phyloP scores from a whole-genome alignment of 2,113 vertebrate genomes.

The Ageneiosus marmoratus region DNA sequence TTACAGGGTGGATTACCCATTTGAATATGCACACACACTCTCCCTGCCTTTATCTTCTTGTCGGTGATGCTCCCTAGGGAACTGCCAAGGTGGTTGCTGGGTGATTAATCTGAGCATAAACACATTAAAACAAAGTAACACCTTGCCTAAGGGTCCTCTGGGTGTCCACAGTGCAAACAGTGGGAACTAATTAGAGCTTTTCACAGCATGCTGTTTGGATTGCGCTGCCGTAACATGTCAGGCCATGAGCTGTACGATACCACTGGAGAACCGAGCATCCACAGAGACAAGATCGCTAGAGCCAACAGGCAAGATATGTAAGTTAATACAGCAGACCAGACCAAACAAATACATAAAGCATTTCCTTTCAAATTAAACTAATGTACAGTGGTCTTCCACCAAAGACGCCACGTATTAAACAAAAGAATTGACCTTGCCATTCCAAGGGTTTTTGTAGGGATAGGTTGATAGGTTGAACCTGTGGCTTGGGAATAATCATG shows the following conservation, averaged over 20 bases:
- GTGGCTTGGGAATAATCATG: slow-evolving; percentile 36
- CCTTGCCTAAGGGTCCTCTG: slow-evolving; percentile 35
- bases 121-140: slow-evolving; percentile 54
- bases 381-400: not conserved
- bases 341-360: slow-evolving; percentile 15
- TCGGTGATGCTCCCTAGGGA: slow-evolving; percentile 14
- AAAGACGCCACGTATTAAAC: not conserved
- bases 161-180: slow-evolving; percentile 50
- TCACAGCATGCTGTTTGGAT: slow-evolving; percentile 43
- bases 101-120: slow-evolving; percentile 54
- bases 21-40: slow-evolving; percentile 10
- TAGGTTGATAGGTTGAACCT: not conserved
- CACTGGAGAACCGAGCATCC: slow-evolving; percentile 41
- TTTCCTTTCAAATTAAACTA: slow-evolving; percentile 4
- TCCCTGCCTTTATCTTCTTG: not conserved
- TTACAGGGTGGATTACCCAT: not conserved
- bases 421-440: not conserved
- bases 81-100: slow-evolving; percentile 19
- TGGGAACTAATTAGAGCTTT: slow-evolving; percentile 54
- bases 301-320: slow-evolving; percentile 36
- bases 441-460: not conserved
- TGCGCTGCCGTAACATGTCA: slow-evolving; percentile 48
- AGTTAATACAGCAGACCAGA: slow-evolving; percentile 17
- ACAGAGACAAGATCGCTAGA: slow-evolving; percentile 33
- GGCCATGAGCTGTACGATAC: slow-evolving; percentile 40